Percentiles rank a stretch among this genome's conserved stretches.
Evolutionary conservation across 2,888 invertebrate species (phyloP).

Genomic region (Sarcophaga subvicina): DNA sequence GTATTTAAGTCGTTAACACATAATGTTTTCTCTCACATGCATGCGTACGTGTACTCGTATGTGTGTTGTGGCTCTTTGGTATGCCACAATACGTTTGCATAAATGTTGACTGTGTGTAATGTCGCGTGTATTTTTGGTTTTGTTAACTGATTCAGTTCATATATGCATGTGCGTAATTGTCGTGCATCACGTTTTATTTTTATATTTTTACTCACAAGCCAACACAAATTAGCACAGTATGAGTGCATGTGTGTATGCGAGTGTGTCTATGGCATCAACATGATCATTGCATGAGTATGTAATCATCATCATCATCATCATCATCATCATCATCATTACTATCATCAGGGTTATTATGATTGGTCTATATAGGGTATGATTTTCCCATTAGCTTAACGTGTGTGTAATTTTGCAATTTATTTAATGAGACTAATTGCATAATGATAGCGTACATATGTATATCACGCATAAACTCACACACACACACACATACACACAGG

Average conservation of each 20-base stretch:
- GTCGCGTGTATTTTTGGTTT: slow-evolving; percentile 65
- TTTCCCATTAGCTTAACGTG: slow-evolving; percentile 65
- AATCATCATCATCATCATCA: slow-evolving; percentile 47
- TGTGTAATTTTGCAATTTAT: slow-evolving; percentile 68
- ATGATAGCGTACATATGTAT: slow-evolving; percentile 60
- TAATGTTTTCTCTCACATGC: slow-evolving; percentile 6
- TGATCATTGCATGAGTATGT: slow-evolving; percentile 48
- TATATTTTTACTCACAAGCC: slow-evolving; percentile 27
- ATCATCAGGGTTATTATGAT: slow-evolving; percentile 62
- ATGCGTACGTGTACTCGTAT: not conserved
- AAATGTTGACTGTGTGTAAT: slow-evolving; percentile 59
- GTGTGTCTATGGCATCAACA: not conserved
- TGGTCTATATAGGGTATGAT: slow-evolving; percentile 62
- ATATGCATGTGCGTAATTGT: slow-evolving; percentile 32
- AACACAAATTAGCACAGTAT: not conserved
- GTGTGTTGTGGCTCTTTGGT: slow-evolving; percentile 43
- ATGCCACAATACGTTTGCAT: slow-evolving; percentile 59
- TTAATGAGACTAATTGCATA: slow-evolving; percentile 69
- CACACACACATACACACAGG: not conserved
- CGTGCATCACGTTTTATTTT: slow-evolving; percentile 38
- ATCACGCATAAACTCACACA: not conserved
- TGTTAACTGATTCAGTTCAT: slow-evolving; percentile 54
- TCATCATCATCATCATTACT: slow-evolving; percentile 50
- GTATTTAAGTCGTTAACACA: slow-evolving; percentile 45
- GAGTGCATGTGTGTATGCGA: not conserved